phyloP scores from a whole-genome alignment of 2,797 vertebrate species.

The Onychomys torridus region DNA sequence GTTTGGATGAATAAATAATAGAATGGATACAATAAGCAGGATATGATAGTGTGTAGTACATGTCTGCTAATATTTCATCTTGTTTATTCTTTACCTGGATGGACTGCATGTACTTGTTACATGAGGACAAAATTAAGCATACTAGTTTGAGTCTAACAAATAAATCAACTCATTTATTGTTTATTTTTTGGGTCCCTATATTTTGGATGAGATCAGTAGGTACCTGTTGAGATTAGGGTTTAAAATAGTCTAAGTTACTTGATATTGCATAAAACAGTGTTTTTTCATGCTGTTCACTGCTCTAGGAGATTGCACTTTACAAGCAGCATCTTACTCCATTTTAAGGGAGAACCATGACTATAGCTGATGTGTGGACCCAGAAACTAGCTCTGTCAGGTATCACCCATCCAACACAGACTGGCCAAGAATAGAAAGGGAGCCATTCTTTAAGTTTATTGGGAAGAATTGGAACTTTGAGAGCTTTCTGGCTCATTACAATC shows the following conservation, averaged over 20 bases:
- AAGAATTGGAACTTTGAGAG: not conserved
- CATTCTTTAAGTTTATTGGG: not conserved
- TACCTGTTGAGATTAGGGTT: not conserved
- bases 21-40: not conserved
- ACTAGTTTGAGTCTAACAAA: not conserved
- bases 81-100: slow-evolving; percentile 20
- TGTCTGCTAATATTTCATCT: not conserved
- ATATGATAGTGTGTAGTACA: not conserved
- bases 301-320: not conserved
- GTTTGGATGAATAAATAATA: slow-evolving; percentile 25
- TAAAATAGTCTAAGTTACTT: not conserved
- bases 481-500: not conserved
- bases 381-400: not conserved
- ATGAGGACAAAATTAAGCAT: not conserved
- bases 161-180: not conserved
- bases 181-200: not conserved
- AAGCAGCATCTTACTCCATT: not conserved
- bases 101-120: not conserved
- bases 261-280: not conserved
- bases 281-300: not conserved
- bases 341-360: not conserved
- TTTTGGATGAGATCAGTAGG: not conserved
- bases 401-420: not conserved
- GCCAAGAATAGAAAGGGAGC: not conserved
- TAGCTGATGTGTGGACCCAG: not conserved